phyloP scores from a whole-genome alignment of 2,888 invertebrate species.

The Synanthedon vespiformis region DNA sequence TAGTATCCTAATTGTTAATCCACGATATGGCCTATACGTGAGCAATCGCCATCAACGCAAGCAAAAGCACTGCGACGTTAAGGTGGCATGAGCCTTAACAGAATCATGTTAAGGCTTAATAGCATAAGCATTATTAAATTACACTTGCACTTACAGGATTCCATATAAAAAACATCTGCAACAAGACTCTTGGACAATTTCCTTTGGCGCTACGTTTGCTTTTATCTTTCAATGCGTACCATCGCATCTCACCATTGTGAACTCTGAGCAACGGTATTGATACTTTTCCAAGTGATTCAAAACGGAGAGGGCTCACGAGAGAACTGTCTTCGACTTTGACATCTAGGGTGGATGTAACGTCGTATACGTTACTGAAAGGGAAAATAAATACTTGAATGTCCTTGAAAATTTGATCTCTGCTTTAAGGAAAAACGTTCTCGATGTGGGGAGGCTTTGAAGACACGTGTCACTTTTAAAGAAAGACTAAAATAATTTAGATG shows the following conservation, averaged over 20 bases:
- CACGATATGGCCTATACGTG: no score
- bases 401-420: no score
- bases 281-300: conserved; percentile 39
- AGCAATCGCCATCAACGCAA: neutral
- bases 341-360: conserved; percentile 47
- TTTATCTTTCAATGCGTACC: conserved; percentile 52
- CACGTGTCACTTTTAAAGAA: no score
- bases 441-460: no score
- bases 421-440: no score
- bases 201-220: conserved; percentile 42
- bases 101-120: neutral
- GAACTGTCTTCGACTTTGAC: conserved; percentile 44
- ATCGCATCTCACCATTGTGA: conserved; percentile 32
- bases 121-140: neutral
- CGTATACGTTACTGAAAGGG: conserved; percentile 48
- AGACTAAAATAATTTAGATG: no score
- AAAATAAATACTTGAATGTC: no score
- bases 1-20: no score
- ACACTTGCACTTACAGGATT: conserved; percentile 50
- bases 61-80: neutral
- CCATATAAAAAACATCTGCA: conserved; percentile 48
- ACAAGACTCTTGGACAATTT: conserved; percentile 45
- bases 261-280: conserved; percentile 49
- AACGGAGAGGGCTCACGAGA: conserved; percentile 21
- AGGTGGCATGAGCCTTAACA: neutral